These are phyloP conservation scores for Epinotia demarniana DNA, from an alignment of 2,888 invertebrate species.

Conservation along the genomic window DNA sequence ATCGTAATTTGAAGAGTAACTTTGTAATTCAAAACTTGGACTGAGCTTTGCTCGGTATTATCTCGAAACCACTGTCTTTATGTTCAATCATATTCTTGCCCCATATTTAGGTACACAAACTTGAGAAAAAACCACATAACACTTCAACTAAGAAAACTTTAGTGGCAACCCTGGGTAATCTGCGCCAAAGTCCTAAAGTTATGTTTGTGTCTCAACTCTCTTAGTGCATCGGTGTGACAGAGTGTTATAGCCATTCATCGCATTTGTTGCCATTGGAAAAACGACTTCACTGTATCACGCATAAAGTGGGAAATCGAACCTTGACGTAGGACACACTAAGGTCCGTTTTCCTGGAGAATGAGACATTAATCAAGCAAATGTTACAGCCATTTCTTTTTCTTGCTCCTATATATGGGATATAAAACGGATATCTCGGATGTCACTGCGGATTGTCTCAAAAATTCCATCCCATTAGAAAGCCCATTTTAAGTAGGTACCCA, in stretches of 20 bases:
- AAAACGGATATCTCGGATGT: too few species aligned
- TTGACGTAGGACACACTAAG: background rate
- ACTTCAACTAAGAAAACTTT: too few species aligned
- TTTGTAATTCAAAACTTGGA: too few species aligned
- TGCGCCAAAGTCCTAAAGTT: conserved; percentile 32
- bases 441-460: too few species aligned
- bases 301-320: background rate
- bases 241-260: background rate
- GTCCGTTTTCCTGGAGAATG: background rate
- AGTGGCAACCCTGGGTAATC: conserved; percentile 31
- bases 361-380: background rate
- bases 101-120: background rate
- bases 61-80: too few species aligned
- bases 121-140: background rate
- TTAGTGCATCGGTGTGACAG: conserved; percentile 31
- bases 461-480: too few species aligned
- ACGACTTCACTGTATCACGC: background rate
- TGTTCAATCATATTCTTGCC: too few species aligned
- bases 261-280: background rate
- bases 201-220: conserved; percentile 27
- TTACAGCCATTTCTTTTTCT: too few species aligned
- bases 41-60: too few species aligned
- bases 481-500: too few species aligned
- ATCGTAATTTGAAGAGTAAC: too few species aligned
- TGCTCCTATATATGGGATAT: too few species aligned